Conservation (phyloP, 2,888 invertebrate genomes). For the Scaptomyza tumidula region DNA sequence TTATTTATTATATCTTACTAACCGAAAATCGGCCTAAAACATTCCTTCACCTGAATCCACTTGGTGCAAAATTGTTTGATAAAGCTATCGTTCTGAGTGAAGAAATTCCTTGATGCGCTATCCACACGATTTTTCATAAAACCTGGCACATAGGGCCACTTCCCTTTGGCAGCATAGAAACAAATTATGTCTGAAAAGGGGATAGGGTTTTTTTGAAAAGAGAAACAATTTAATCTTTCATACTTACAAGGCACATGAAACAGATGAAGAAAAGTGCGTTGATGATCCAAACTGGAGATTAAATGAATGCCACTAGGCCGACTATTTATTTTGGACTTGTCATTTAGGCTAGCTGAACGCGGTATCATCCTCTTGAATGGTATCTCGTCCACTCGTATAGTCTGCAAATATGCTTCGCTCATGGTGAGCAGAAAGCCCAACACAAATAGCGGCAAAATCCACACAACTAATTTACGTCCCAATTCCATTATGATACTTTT, state of each 20-base stretch:
- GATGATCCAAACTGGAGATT: constrained; percentile 76
- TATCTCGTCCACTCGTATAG: constrained; percentile 75
- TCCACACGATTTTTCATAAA: constrained; percentile 82
- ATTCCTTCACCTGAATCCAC: constrained; percentile 83
- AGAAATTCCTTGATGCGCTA: constrained; percentile 78
- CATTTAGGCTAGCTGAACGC: constrained; percentile 1
- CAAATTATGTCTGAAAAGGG: constrained; percentile 81
- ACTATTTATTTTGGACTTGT: neutral
- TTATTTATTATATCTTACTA: constrained; percentile 12
- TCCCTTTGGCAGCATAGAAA: constrained; percentile 84
- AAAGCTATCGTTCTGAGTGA: constrained; percentile 79
- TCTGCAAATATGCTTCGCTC: constrained; percentile 71
- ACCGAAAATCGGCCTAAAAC: constrained; percentile 81
- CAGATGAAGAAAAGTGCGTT: constrained; percentile 80
- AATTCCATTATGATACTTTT: constrained; percentile 46
- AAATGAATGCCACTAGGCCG: constrained; percentile 72
- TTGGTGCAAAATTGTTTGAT: constrained; percentile 82
- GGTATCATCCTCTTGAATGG: constrained; percentile 62
- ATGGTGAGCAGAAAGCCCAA: constrained; percentile 54
- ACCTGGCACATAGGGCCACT: constrained; percentile 84
- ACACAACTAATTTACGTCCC: constrained; percentile 48
- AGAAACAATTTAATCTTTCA: neutral
- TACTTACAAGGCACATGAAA: constrained; percentile 83
- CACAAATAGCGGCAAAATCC: constrained; percentile 68
- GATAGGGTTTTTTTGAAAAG: neutral